Base-by-base conservation (phyloP, 30 jellyfish, hydroid and myxozoan genomes). In the Clytia hemisphaerica region DNA sequence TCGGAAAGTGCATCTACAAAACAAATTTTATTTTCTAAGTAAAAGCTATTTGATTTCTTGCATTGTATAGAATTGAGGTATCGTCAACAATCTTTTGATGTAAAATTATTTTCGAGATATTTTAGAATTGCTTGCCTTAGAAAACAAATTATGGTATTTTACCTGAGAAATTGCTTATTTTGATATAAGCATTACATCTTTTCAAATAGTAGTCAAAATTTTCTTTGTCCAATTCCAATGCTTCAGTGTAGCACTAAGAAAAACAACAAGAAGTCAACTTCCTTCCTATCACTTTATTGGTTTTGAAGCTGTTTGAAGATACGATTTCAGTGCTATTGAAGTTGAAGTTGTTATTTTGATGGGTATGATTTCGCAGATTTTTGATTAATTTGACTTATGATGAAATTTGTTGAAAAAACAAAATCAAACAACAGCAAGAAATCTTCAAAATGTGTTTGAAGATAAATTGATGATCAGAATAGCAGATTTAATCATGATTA, bases 221-320 rank as follows among this genome's bases (percentile, higher is more conserved):
- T 45, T 47, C 70, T 19, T 72, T 61, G 31, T 63, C 92, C 33
- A 58, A 67, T 26, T 49, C 58, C 9, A 84, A 59, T 40, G 95
- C 95, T 69, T 76, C 70, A 19, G 95, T 49, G 37, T 68, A 84
- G 22, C 78, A 59, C 95, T 84, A 37, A 2, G 57, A 47, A 59
- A 15, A 42, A 35, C 2, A 75, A 58, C 1, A 1, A 34, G 2
- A 37, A 59, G 26, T 27, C 4, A 6, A 2, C 22, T 4, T 21
- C 9, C 48, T 27, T n/a, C n/a, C n/a, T n/a, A n/a, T n/a, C n/a
- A n/a, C n/a, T n/a, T n/a, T n/a, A n/a, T n/a, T n/a, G n/a, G n/a
- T n/a, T n/a, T n/a, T n/a, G n/a, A n/a, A n/a, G n/a, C n/a, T n/a
- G n/a, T n/a, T n/a, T n/a, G n/a, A n/a, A n/a, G n/a, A n/a, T n/a